Conservation (phyloP, 2,888 invertebrate species). For the Orchesella flavescens region DNA sequence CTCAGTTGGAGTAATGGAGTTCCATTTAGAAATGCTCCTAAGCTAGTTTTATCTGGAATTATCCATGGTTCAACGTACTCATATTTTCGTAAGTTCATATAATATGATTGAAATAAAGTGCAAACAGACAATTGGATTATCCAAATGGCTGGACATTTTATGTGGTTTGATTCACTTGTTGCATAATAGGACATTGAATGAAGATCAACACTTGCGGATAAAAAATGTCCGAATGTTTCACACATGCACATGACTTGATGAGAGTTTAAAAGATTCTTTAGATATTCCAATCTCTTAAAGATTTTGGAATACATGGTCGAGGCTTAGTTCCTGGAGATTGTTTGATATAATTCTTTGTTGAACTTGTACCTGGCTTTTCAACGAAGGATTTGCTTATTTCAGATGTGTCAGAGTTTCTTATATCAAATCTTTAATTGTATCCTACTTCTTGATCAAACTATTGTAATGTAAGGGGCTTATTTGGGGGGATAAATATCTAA, state of each 20-base stretch:
- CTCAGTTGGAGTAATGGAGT: conserved; percentile 17
- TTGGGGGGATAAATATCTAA: too few relatives aligned
- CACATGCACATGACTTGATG: conserved; percentile 49
- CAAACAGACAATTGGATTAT: conserved; percentile 54
- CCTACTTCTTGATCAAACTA: too few relatives aligned
- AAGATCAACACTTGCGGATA: conserved; percentile 29
- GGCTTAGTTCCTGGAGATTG: too few relatives aligned
- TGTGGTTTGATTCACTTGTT: neutral
- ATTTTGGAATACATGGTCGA: conserved; percentile 40
- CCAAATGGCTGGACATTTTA: conserved; percentile 42
- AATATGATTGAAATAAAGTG: too few relatives aligned
- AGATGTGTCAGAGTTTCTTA: too few relatives aligned
- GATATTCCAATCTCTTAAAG: conserved; percentile 27
- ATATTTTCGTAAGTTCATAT: too few relatives aligned
- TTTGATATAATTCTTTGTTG: too few relatives aligned
- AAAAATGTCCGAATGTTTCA: conserved; percentile 48
- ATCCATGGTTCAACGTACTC: conserved; percentile 52
- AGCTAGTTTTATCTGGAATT: conserved; percentile 7
- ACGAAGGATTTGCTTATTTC: too few relatives aligned
- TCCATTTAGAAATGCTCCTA: neutral
- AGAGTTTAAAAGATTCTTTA: conserved; percentile 47
- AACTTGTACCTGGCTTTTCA: too few relatives aligned
- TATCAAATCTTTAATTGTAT: too few relatives aligned
- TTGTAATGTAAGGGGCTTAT: too few relatives aligned
- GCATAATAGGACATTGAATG: conserved; percentile 17